Base-by-base conservation (phyloP, 2,888 invertebrate species). In the Cataglyphis rosenhaueri region DNA sequence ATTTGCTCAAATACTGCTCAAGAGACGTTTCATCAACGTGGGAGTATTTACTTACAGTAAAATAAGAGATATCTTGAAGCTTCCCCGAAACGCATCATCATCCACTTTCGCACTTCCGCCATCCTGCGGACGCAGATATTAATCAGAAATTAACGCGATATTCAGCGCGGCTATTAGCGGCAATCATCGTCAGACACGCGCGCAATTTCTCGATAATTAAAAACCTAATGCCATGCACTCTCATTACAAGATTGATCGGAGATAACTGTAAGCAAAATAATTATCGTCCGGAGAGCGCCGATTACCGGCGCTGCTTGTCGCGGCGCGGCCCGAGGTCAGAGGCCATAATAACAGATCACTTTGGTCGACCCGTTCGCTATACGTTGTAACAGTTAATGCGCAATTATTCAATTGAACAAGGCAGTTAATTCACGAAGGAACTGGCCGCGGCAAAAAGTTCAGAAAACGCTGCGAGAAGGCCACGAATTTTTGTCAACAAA, bases 371-470 rank as follows among this genome's bases (percentile, higher is more conserved):
- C 48, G 75, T 84, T 78, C 86, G 78, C 74, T 85, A 82, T 86
- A 85, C 86, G 90, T 89, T 91, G 85, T 85, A 89, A 84, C 84
- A 81, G 84, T 83, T 90, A 88, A 81, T 75, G 84, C 79, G 84
- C 88, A 86, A 92, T 92, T 92, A 91, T 92, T 89, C 91, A 91
- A 92, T 92, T 92, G 89, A 89, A 87, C 32, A 75, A 59, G 59
- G 9, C 71, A 81, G 86, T 85, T 86, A 84, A 84, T 83, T 88
- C 85, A 84, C 75, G 55, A 62, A 75, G 82, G 62, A 84, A 81
- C 86, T 86, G 64, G 70, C 59, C 61, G 18, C 70, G 64, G 65
- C 66, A 76, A 57, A 85, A 85, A 83, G 87, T 87, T 85, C 76
- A 86, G 81, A 76, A 81, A 85, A 81, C 62, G 66, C 61, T 61